phyloP scores from a whole-genome alignment of 2,797 vertebrate species.

The Myiotriccus ornatus region DNA sequence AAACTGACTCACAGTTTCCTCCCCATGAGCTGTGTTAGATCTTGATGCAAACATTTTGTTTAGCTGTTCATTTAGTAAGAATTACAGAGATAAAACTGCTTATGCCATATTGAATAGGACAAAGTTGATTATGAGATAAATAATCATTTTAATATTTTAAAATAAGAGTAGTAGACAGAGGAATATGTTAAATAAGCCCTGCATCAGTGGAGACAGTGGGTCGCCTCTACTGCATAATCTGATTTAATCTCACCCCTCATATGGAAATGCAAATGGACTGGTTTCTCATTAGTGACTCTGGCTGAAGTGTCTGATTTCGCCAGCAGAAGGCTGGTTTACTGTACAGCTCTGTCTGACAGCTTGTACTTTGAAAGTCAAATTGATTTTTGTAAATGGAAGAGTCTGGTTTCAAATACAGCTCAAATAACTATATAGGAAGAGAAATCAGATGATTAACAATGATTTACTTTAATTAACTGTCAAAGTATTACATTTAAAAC shows the following conservation, averaged over 20 bases:
- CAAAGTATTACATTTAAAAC: not conserved
- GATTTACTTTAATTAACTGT: not conserved
- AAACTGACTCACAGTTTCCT: not conserved
- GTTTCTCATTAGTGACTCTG: conserved; percentile 3
- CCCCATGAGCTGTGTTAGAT: not conserved
- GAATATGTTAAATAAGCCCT: not conserved
- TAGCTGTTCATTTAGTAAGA: not conserved
- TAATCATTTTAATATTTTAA: not conserved
- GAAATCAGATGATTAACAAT: not conserved
- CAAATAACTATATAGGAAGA: not conserved
- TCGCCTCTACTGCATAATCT: not conserved
- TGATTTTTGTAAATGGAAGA: conserved; percentile 22
- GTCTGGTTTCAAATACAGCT: not conserved
- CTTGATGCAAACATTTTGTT: not conserved
- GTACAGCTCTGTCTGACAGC: not conserved
- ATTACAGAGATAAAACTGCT: not conserved
- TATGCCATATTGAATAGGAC: not conserved
- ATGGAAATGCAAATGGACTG: not conserved
- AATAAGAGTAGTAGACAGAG: not conserved
- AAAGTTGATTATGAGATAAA: not conserved
- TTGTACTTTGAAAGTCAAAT: not conserved
- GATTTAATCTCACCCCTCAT: not conserved
- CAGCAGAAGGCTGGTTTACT: not conserved
- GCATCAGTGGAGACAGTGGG: not conserved
- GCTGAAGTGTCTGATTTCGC: not conserved